These are phyloP conservation scores for Arion vulgaris DNA, from an alignment of 1,140 invertebrate species.

Conservation along the genomic window DNA sequence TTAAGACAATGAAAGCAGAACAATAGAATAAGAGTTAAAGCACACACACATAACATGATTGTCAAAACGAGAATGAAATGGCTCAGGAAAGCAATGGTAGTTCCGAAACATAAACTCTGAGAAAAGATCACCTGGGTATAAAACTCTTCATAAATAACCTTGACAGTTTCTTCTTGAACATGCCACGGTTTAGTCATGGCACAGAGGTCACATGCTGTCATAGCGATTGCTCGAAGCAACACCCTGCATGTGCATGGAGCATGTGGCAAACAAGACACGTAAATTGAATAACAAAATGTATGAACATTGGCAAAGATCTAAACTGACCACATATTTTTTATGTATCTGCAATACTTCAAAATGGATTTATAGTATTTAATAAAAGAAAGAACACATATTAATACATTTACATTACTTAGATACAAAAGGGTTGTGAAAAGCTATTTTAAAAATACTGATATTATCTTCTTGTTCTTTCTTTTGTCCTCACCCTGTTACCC, in stretches of 20 bases:
- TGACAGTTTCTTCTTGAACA: constrained; percentile 85
- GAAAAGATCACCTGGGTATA: constrained; percentile 80
- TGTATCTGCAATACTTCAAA: no score
- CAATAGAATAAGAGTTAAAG: not conserved
- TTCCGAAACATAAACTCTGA: not conserved
- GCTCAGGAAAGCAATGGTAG: not conserved
- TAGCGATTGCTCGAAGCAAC: constrained; percentile 80
- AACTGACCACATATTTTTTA: no score
- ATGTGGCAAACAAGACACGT: not conserved
- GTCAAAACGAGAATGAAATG: not conserved
- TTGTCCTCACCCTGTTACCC: no score
- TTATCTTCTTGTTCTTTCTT: no score
- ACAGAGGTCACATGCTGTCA: constrained; percentile 88
- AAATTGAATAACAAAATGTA: not conserved
- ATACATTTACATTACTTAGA: no score
- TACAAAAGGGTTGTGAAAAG: no score
- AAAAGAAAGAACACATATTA: no score
- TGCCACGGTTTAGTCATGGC: constrained; percentile 88
- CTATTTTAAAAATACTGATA: no score
- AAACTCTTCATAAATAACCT: constrained; percentile 89
- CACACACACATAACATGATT: not conserved
- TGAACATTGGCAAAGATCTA: no score
- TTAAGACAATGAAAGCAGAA: not conserved
- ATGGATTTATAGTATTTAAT: no score
- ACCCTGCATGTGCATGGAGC: constrained; percentile 45